Evolutionary conservation across 2,888 invertebrate genomes (phyloP).

Genomic region (Nomada ruficornis): DNA sequence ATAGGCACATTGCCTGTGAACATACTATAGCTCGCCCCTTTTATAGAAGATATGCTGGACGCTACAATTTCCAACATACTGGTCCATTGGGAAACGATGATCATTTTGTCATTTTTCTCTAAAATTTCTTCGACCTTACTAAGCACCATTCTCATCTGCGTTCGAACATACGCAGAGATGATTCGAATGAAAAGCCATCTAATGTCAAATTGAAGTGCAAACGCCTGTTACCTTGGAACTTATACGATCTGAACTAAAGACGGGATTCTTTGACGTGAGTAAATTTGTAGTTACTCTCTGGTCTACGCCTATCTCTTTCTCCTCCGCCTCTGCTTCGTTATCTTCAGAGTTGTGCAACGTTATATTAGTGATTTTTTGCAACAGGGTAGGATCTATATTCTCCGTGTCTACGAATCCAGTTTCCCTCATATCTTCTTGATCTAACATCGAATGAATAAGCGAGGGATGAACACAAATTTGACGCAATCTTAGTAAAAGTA

Average conservation of each 20-base stretch:
- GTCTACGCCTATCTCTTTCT: constrained; percentile 83
- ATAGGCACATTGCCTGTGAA: constrained; percentile 92
- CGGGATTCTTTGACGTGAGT: constrained; percentile 89
- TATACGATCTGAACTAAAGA: constrained; percentile 86
- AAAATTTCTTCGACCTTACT: constrained; percentile 85
- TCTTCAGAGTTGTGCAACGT: constrained; percentile 45
- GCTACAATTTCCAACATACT: constrained; percentile 91
- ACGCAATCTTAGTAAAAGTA: constrained; percentile 92
- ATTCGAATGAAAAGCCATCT: not conserved
- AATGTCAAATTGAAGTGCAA: not conserved
- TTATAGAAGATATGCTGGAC: constrained; percentile 87
- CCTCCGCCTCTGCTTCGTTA: constrained; percentile 45
- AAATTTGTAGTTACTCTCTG: constrained; percentile 87
- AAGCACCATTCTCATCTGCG: constrained; percentile 86
- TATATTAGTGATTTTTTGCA: constrained; percentile 66
- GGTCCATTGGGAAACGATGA: constrained; percentile 98
- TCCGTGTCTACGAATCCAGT: constrained; percentile 82
- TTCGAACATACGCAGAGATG: not conserved
- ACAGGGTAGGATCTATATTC: constrained; percentile 59
- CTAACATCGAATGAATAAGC: constrained; percentile 89
- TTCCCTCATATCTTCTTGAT: constrained; percentile 81
- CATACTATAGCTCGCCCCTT: constrained; percentile 85
- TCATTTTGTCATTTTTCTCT: constrained; percentile 88
- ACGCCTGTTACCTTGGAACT: constrained; percentile 87
- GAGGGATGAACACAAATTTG: constrained; percentile 96